These are phyloP conservation scores for Dipus sagitta DNA, from an alignment of 2,797 vertebrate species.

Conservation along the genomic window DNA sequence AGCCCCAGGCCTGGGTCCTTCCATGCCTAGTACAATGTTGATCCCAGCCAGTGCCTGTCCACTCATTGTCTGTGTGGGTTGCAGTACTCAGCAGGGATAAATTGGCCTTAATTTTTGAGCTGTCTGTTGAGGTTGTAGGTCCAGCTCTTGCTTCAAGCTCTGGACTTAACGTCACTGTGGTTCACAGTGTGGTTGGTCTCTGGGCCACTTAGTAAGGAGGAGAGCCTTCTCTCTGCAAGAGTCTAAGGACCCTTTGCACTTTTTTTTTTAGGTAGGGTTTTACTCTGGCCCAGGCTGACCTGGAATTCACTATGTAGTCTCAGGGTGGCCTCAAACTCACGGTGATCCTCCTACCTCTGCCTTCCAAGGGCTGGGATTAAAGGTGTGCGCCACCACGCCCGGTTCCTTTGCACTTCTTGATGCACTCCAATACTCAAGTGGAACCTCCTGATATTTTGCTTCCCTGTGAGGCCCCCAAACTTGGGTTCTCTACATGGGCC, in stretches of 20 bases:
- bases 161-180: neutral
- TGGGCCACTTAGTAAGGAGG: neutral
- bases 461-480: no score
- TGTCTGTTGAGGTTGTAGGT: neutral
- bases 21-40: accelerated
- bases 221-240: neutral
- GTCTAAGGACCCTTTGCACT: neutral
- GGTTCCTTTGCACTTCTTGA: no score
- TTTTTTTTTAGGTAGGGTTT: no score
- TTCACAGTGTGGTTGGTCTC: neutral
- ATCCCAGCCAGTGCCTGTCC: neutral
- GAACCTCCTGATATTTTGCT: no score
- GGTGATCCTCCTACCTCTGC: no score
- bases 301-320: no score
- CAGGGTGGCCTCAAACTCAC: no score
- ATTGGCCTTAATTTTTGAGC: neutral
- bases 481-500: neutral
- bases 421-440: no score
- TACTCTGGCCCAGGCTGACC: no score
- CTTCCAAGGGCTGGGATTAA: no score
- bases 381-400: no score
- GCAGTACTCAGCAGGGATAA: no score
- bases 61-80: accelerated
- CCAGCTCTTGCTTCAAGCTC: neutral
- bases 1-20: neutral